Conservation (phyloP, 1,140 invertebrate species). For the Ceratitis capitata region DNA sequence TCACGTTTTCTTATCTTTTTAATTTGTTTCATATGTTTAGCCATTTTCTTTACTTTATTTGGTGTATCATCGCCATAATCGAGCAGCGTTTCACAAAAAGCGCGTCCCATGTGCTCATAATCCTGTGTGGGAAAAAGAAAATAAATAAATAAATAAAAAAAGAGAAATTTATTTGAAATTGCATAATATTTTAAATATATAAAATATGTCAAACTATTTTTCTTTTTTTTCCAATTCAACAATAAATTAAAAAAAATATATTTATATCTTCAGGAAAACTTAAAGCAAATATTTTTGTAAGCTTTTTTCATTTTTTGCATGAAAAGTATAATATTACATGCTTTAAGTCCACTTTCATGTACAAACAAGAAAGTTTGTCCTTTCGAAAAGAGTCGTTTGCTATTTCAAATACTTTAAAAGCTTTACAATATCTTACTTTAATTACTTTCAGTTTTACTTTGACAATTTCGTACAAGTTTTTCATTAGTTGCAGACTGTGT, state of each 20-base stretch:
- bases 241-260: too few relatives aligned
- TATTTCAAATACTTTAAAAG: not conserved
- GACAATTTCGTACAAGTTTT: not conserved
- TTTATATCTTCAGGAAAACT: too few relatives aligned
- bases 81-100: conserved; percentile 91
- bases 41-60: conserved; percentile 81
- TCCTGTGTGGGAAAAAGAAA: conserved; percentile 54
- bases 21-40: conserved; percentile 80
- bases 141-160: too few relatives aligned
- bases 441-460: conserved; percentile 20
- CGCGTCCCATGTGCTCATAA: conserved; percentile 83
- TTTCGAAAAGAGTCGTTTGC: not conserved
- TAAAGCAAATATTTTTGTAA: not conserved
- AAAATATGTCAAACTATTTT: too few relatives aligned
- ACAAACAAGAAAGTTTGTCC: not conserved
- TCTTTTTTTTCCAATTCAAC: too few relatives aligned
- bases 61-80: conserved; percentile 91
- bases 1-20: conserved; percentile 75
- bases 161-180: too few relatives aligned
- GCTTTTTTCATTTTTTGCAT: too few relatives aligned
- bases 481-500: not conserved
- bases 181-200: too few relatives aligned
- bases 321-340: not conserved
- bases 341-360: not conserved
- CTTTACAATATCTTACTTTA: conserved; percentile 9